Evolutionary conservation across 2,888 invertebrate species (phyloP), one percentile per base, ranked within the genome.

Genomic region (Sylvicola fuscatus): DNA sequence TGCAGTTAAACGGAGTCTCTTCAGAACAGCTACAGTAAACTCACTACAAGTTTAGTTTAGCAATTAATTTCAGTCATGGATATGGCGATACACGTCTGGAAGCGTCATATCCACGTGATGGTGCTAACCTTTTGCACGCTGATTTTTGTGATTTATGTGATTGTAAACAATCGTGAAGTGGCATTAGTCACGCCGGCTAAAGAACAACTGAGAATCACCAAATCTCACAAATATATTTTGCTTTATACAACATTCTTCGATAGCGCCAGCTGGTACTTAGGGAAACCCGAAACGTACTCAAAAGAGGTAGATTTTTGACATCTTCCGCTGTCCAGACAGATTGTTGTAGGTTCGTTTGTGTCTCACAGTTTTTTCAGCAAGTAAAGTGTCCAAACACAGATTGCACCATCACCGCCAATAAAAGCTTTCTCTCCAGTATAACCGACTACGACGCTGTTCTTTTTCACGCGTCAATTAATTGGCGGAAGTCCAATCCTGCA

Each of bases 351-450:
- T n/a, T n/a, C n/a, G n/a, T n/a, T 21, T 21, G 8, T 21, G n/a
- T n/a, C n/a, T 16, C 16, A 11, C 16, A 15, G 16, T 32, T 32
- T 26, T 32, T 36, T 26, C 31, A 32, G 10, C 15, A 21, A 26
- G 15, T 32, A 14, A 29, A 33, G 6, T 39, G 39, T 34, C 28
- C 32, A 3, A 35, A 34, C 2, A 35, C 37, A 32, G 37, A 37
- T 32, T 39, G 39, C 21, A 15, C 37, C n/a, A 15, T 37, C 11
- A 39, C 39, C 17, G 21, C 34, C 17, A 21, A 39, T 27, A 32
- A 35, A 21, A 14, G 27, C 10, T 33, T 15, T 2, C 10, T 36
- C 5, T 14, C 16, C 15, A 27, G 31, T 15, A 11, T 28, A 16
- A 29, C 29, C 11, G 29, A 35, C 15, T 38, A 35, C 12, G 37